Base-by-base conservation (phyloP, 2,113 vertebrate genomes). In the Phaethornis superciliosus region DNA sequence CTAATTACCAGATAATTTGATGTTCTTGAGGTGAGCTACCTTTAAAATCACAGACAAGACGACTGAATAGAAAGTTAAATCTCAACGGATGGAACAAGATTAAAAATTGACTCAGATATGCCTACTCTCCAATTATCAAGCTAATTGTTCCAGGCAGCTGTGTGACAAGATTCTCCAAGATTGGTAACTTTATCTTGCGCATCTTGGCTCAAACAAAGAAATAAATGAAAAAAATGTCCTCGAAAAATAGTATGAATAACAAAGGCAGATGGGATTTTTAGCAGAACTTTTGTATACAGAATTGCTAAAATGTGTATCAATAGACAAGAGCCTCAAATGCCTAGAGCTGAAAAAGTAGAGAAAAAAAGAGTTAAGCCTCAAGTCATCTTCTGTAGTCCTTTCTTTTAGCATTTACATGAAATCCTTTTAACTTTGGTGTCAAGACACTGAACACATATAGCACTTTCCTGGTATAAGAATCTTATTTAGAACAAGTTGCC, bases 381-480 rank as follows among this genome's bases (percentile, higher is more conserved):
- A 90, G 75, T 93, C 40, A 81, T 81, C 58, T 79, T 72, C 58
- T 81, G 81, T 24, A 63, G 30, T 90, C 60, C 69, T 49, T 88
- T 92, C 58, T 81, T 79, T 60, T 65, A 3, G 2, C 28, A 76
- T 92, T 91, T 89, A 58, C 62, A 65, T 69, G 77, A 90, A 92
- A 92, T 58, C 69, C 65, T 68, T 81, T n/a, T 49, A 79, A 60
- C 40, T 81, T 58, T 3, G 12, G 26, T 87, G 70, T 65, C 54
- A 85, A 86, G 81, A 81, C 59, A 90, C 18, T 64, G 42, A 92
- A 87, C 75, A 67, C 46, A 47, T 76, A 65, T 47, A 74, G 4
- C 19, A 49, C 59, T 92, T 89, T 89, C 78, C 72, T 82, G 84
- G 90, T 47, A 86, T 68, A 93, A 59, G 47, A 93, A 93, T 63